phyloP scores from a whole-genome alignment of 2,888 invertebrate genomes.

The Acleris holmiana region DNA sequence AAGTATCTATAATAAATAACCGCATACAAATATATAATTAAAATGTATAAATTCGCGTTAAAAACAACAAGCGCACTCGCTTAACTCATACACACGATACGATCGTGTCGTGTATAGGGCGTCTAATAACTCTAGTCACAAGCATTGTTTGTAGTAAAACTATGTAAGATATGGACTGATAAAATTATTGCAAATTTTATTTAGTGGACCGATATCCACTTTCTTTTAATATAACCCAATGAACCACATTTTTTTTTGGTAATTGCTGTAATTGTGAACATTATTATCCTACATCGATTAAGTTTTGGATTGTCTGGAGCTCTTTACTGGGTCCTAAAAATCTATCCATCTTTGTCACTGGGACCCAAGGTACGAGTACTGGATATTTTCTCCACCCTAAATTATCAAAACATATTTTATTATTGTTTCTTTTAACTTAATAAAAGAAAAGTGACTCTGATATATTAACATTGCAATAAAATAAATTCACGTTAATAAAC shows the following conservation, averaged over 20 bases:
- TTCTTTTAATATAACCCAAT: no score
- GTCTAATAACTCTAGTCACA: slow-evolving; percentile 19
- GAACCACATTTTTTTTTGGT: no score
- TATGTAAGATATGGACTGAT: background rate
- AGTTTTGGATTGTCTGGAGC: no score
- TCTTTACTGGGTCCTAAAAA: no score
- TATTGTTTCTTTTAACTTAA: no score
- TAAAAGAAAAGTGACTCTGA: no score
- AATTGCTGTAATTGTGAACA: background rate
- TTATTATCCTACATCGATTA: background rate
- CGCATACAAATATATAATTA: slow-evolving; percentile 8
- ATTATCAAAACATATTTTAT: no score
- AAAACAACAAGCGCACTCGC: slow-evolving; percentile 21
- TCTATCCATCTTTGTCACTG: no score
- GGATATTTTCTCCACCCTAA: no score
- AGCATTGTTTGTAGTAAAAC: background rate
- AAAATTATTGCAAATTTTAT: background rate
- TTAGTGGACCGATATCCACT: background rate
- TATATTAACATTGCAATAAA: no score
- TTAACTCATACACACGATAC: background rate
- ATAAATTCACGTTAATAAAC: no score
- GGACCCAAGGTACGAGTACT: no score
- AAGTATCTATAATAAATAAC: slow-evolving; percentile 1
- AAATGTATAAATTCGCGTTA: slow-evolving; percentile 25
- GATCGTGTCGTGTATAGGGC: slow-evolving; percentile 18